These are phyloP conservation scores for Rhabdomys pumilio DNA, from an alignment of 2,797 vertebrate species.

Conservation along the genomic window DNA sequence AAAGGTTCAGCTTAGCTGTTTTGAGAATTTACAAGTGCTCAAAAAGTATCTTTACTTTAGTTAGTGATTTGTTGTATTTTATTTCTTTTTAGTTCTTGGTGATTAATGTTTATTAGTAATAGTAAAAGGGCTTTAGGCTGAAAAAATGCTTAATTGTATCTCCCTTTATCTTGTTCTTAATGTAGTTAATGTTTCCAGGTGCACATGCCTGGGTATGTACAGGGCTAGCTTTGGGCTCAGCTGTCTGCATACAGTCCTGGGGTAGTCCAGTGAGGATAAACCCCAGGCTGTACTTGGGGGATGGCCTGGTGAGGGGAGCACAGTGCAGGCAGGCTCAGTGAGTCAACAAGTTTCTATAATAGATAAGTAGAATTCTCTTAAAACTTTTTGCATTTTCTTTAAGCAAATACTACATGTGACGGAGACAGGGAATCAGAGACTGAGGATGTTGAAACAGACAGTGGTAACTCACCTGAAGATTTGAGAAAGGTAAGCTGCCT, in stretches of 20 bases:
- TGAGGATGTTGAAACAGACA: slow-evolving; percentile 94
- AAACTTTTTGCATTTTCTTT: slow-evolving; percentile 64
- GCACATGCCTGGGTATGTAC: background rate
- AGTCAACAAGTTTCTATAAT: background rate
- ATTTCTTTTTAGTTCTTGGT: slow-evolving; percentile 22
- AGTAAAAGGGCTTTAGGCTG: background rate
- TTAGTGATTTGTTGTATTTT: slow-evolving; percentile 45
- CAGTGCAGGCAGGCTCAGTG: background rate
- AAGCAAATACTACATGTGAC: slow-evolving; percentile 96
- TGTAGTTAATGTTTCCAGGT: background rate
- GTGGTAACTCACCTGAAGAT: slow-evolving; percentile 95
- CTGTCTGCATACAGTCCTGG: background rate
- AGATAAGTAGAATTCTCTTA: background rate
- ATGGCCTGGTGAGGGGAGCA: background rate
- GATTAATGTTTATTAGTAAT: slow-evolving; percentile 4
- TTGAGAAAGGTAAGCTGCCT: slow-evolving; percentile 93
- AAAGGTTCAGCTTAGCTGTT: background rate
- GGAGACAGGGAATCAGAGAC: slow-evolving; percentile 98
- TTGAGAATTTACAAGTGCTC: slow-evolving; percentile 49
- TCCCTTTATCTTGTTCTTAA: slow-evolving; percentile 9
- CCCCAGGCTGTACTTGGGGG: background rate
- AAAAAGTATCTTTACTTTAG: slow-evolving; percentile 57
- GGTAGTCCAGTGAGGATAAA: background rate
- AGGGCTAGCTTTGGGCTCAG: background rate
- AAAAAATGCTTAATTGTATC: slow-evolving; percentile 30